Base-by-base conservation (phyloP, 37 sponge, comb jelly and placozoan genomes). In the Aplysina aerophoba region DNA sequence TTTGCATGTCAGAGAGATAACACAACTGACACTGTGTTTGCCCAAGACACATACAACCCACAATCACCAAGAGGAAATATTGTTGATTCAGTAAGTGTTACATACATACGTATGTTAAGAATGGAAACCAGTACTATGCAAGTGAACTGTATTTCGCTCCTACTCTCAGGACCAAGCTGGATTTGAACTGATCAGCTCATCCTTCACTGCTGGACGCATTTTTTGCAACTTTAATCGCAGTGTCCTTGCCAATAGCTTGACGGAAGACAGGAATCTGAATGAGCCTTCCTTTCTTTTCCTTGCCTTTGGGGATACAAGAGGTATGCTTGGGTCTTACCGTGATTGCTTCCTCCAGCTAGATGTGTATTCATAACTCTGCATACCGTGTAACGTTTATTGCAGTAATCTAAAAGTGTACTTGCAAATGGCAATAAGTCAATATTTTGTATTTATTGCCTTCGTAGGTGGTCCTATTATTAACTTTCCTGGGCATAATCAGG, bases 21-120 rank as follows among this genome's bases (percentile, higher is more conserved):
- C 13, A 54, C 12, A 21, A 25, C 24, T 22, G 39, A 31, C 14
- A 75, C 44, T 21, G 78, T 75, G 25, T 5, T 36, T 41, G 37
- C 37, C 4, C 14, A 75, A 16, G 78, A 75, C 78, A 75, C 78
- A 4, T 75, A 53, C 54, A 75, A 75, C 40, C 44, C 53, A 17
- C 22, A 36, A 11, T 19, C n/a, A 19, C 53, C 53, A 15, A 75
- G 78, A 75, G 44, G 54, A n/a, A 44, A 44, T 44, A 44, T 44
- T 3, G 6, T 3, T 44, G 50, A 44, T 44, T 44, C 50, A 44
- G 50, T 44, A 44, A 44, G 50, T 44, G 50, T 11, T n/a, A n/a
- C 57, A 1, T n/a, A n/a, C n/a, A n/a, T n/a, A n/a, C n/a, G n/a
- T 44, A 44, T 44, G 50, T 11, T 44, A 8, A 11, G 50, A 44